Percentiles rank a stretch among this genome's conserved stretches.
These are phyloP conservation scores for Trachelus stipa DNA, from an alignment of 2,888 invertebrate genomes.

Conservation along the genomic window DNA sequence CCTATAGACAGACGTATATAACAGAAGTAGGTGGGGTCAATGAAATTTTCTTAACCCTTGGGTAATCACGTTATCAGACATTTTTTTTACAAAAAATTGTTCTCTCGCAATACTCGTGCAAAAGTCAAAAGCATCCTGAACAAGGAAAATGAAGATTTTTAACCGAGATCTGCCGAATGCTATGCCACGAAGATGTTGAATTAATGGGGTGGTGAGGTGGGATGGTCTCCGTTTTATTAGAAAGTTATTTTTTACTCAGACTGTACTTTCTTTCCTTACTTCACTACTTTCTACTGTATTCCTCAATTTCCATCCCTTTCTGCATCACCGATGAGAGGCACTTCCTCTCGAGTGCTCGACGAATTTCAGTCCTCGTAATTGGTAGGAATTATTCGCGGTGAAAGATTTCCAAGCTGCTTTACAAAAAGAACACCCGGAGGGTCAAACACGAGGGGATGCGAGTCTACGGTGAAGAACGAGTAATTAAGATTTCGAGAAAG, in stretches of 20 bases:
- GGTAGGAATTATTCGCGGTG: not conserved
- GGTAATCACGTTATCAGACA: not conserved
- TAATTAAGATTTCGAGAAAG: not conserved
- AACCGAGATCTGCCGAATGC: not conserved
- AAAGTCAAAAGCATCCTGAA: not conserved
- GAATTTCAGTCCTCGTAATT: not conserved
- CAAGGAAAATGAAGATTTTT: not conserved
- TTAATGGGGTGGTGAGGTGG: not conserved
- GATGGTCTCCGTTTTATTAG: not conserved
- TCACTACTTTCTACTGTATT: not conserved
- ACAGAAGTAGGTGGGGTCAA: not conserved
- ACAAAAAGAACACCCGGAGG: not conserved
- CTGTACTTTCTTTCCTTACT: too few species aligned
- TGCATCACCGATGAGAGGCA: not conserved
- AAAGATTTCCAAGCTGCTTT: not conserved
- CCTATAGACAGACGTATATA: too few species aligned
- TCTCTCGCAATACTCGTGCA: not conserved
- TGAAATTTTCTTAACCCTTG: not conserved
- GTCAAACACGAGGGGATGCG: not conserved
- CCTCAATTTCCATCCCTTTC: not conserved
- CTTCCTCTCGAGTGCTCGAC: not conserved
- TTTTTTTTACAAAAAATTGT: not conserved
- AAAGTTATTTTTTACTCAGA: not conserved
- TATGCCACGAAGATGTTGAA: not conserved
- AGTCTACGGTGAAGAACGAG: not conserved